Evolutionary conservation across 1,140 invertebrate genomes (phyloP), one percentile per base, ranked within the genome.

Genomic region (Oryctes rhinoceros): DNA sequence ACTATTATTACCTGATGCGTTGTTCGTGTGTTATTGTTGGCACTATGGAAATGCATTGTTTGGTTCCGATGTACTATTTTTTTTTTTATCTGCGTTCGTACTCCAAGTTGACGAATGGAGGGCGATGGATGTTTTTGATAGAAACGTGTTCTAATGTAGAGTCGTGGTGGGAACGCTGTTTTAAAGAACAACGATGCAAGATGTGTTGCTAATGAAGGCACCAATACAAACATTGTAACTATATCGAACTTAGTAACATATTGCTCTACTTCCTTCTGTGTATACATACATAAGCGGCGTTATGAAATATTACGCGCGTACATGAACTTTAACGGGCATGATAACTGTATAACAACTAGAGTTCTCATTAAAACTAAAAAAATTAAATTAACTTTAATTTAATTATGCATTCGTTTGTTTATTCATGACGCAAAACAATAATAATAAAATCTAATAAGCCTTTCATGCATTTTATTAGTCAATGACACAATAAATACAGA

Each of bases 151-250:
- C 4, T 59, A 18, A 18, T 3, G 53, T 18, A 3, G 3, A 18
- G 2, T 18, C n/a, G 0, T 59, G 6, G 15, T 59, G 6, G 6
- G 53, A 59, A 59, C 53, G 15, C 15, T n/a, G n/a, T 59, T 18
- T 59, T n/a, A 59, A 18, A n/a, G 15, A 59, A 59, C 15, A 59
- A 59, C 15, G 15, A 59, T 49, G n/a, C 48, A 59, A 59, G n/a
- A 44, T 10, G 9, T 10, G 39, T 44, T 44, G 9, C 39, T 44
- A 44, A 44, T 44, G 39, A 44, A 44, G n/a, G n/a, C 15, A n/a
- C 6, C 53, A 18, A 59, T 59, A 59, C 53, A 59, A 59, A 59
- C 53, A 59, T 59, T n/a, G 53, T 59, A 59, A 59, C 53, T n/a
- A 59, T n/a, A 6, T 59, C n/a, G 53, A 59, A 59, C 15, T 59